Conservation (phyloP, 2,888 invertebrate species). For the Sialis fuliginosa region DNA sequence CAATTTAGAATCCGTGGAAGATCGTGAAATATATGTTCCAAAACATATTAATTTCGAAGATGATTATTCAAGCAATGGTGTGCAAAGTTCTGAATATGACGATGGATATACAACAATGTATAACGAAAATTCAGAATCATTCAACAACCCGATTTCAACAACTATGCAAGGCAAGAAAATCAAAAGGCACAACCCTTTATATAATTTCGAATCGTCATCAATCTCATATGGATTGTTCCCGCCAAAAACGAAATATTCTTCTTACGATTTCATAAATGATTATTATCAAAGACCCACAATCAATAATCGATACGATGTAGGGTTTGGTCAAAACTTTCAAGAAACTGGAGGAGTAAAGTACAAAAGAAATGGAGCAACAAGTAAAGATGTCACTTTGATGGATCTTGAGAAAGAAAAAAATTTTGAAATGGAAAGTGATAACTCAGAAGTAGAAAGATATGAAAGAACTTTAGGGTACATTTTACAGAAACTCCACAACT, state of each 20-base stretch:
- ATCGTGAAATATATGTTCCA: conserved; percentile 2
- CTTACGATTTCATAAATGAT: not conserved
- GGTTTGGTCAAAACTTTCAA: not conserved
- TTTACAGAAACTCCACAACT: conserved; percentile 4
- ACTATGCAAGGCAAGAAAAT: not conserved
- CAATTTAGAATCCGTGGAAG: not conserved
- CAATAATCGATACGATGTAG: not conserved
- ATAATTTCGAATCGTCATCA: not conserved
- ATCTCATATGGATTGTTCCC: not conserved
- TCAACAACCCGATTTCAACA: not conserved
- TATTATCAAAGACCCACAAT: not conserved
- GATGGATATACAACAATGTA: too few relatives aligned
- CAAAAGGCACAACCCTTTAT: not conserved
- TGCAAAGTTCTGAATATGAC: not conserved
- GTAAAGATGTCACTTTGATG: not conserved
- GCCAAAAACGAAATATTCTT: not conserved
- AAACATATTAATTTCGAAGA: not conserved
- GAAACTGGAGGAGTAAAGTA: not conserved
- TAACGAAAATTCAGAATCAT: not conserved
- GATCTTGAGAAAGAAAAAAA: conserved; percentile 1
- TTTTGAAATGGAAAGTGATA: conserved; percentile 1
- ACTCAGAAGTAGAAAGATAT: conserved; percentile 1
- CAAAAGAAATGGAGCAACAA: not conserved
- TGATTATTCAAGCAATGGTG: not conserved
- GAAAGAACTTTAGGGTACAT: conserved; percentile 3